Evolutionary conservation across 2,888 invertebrate genomes (phyloP).

Genomic region (Gnatocerus cornutus): DNA sequence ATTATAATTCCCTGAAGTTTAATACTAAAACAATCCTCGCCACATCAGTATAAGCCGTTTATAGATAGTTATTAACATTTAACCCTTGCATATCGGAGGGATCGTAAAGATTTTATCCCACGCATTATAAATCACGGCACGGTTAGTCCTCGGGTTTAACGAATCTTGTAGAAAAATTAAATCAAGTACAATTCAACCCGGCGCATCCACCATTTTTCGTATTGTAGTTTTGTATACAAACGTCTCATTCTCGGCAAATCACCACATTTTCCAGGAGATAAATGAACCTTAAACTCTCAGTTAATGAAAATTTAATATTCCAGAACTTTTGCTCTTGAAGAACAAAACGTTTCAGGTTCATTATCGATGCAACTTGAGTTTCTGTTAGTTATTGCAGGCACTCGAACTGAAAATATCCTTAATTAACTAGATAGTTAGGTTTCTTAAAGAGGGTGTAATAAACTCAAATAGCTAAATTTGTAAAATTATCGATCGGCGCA

Average conservation of each 20-base stretch:
- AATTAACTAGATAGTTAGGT: no score
- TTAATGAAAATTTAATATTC: constrained; percentile 32
- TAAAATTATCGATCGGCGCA: constrained; percentile 18
- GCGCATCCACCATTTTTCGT: no score
- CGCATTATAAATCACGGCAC: neutral
- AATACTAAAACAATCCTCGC: constrained; percentile 30
- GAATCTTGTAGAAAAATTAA: no score
- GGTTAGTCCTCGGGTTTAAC: no score
- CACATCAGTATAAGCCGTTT: constrained; percentile 31
- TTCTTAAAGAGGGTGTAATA: no score
- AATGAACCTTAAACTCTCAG: constrained; percentile 27
- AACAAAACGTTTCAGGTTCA: neutral
- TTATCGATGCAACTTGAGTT: no score
- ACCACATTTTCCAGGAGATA: constrained; percentile 24
- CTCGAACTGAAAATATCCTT: no score
- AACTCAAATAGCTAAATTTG: no score
- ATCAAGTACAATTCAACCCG: no score
- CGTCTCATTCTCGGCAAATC: constrained; percentile 8
- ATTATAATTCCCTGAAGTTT: constrained; percentile 29
- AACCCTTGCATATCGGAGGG: neutral
- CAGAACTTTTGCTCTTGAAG: constrained; percentile 3
- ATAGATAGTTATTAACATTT: constrained; percentile 35
- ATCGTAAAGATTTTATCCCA: constrained; percentile 3
- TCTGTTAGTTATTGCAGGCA: no score
- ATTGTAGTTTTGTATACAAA: no score